phyloP scores from a whole-genome alignment of 1,140 invertebrate genomes.

The Papilio machaon region DNA sequence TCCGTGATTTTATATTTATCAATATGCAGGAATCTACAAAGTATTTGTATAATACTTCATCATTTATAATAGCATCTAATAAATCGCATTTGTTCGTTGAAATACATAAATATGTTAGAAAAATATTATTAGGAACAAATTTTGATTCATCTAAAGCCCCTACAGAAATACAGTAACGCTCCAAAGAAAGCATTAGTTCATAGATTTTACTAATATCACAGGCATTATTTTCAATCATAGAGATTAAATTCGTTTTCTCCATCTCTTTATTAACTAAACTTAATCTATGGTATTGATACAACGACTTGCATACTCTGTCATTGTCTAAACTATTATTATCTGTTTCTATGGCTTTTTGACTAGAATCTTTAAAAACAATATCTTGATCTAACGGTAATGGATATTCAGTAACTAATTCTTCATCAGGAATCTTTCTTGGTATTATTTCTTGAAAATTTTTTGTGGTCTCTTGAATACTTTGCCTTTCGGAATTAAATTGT shows the following conservation, averaged over 20 bases:
- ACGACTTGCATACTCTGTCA: conserved; percentile 66
- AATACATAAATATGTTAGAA: conserved; percentile 71
- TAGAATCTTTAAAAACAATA: conserved; percentile 77
- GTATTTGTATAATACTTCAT: conserved; percentile 76
- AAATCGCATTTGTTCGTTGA: conserved; percentile 56
- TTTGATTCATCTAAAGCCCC: conserved; percentile 69
- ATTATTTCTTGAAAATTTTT: conserved; percentile 46
- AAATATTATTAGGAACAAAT: conserved; percentile 73
- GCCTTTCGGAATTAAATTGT: conserved; percentile 63
- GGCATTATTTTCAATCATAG: conserved; percentile 67
- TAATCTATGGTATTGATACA: conserved; percentile 77
- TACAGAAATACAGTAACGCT: conserved; percentile 70
- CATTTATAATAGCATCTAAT: conserved; percentile 68
- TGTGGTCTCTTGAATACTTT: conserved; percentile 49
- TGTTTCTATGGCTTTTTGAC: conserved; percentile 70
- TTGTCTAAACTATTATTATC: conserved; percentile 67
- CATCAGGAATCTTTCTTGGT: conserved; percentile 57
- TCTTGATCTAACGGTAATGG: conserved; percentile 56
- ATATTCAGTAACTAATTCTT: conserved; percentile 51
- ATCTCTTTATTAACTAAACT: conserved; percentile 70
- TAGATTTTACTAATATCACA: conserved; percentile 78
- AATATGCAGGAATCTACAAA: conserved; percentile 79
- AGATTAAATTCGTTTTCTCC: conserved; percentile 72
- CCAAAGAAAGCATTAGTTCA: conserved; percentile 69
- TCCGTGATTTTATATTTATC: conserved; percentile 73